Percentiles rank a stretch among this genome's conserved stretches.
These are phyloP conservation scores for Kryptolebias marmoratus DNA, from an alignment of 2,113 vertebrate species.

Conservation along the genomic window DNA sequence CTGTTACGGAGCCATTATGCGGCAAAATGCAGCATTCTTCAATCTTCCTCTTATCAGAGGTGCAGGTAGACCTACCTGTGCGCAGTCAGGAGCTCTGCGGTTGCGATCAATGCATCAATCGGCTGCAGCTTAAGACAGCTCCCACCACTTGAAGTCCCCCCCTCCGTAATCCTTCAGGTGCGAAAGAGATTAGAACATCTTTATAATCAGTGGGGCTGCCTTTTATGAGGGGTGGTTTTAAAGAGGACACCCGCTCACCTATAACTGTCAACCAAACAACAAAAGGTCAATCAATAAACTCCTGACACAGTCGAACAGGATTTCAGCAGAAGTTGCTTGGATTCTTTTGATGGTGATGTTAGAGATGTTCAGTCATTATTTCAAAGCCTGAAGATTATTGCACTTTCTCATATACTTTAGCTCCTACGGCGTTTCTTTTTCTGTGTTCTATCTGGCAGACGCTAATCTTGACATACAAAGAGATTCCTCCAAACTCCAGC, in stretches of 20 bases:
- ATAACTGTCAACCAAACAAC: constrained; percentile 15
- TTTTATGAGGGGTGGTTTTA: constrained; percentile 30
- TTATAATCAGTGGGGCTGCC: constrained; percentile 25
- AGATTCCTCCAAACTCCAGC: constrained; percentile 7
- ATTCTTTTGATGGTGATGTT: neutral
- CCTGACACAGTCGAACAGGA: constrained; percentile 2
- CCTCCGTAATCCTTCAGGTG: constrained; percentile 28
- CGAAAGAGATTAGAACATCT: constrained; percentile 32
- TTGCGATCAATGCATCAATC: constrained; percentile 56
- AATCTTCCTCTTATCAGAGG: constrained; percentile 40
- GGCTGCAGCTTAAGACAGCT: constrained; percentile 19
- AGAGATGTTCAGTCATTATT: constrained; percentile 15
- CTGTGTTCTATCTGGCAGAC: constrained; percentile 25
- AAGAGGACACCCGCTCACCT: neutral
- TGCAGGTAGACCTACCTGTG: constrained; percentile 37
- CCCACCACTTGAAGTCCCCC: constrained; percentile 33
- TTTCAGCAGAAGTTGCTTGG: constrained; percentile 13
- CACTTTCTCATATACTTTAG: constrained; percentile 6
- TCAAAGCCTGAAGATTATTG: constrained; percentile 16
- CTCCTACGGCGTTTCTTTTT: constrained; percentile 9
- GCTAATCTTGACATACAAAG: constrained; percentile 32
- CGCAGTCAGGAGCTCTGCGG: constrained; percentile 11
- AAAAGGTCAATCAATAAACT: constrained; percentile 47
- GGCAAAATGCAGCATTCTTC: constrained; percentile 35
- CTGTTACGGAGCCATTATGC: constrained; percentile 39